Evolutionary conservation across 1,140 invertebrate genomes (phyloP), one percentile per base, ranked within the genome.

Genomic region (Lucilia sericata): DNA sequence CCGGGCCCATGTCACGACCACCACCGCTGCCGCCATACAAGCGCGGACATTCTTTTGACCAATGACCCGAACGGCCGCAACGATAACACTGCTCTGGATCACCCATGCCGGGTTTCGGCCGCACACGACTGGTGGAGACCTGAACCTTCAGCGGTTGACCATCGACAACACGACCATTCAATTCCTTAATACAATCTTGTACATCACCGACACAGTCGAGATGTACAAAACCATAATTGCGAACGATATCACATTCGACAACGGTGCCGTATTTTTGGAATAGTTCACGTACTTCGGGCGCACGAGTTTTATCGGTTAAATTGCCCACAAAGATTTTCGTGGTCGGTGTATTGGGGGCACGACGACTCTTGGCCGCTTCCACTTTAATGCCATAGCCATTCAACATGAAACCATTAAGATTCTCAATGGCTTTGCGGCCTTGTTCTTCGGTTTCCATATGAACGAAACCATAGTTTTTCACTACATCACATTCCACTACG

Each of bases 391-490:
- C 94, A 88, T 96, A 95, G 78, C 96, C 97, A 92, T 97, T 95
- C 88, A 98, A 94, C 87, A 96, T 91, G 88, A 96, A 94, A 86
- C 97, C 96, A 93, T 98, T 98, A 88, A 98, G 93, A 90, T 96
- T 97, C 92, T 97, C 96, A 91, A 98, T 98, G 74, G 97, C 97
- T 90, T 96, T 95, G 93, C 97, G 95, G 75, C 97, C 97, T 89
- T 96, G 95, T 88, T 96, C 94, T 91, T 97, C 96, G 92, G 96
- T 96, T 92, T 97, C 96, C 97, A 98, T 98, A 92, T 99, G 98
- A 91, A 98, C 97, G 94, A 99, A 99, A 88, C 97, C 97, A 95
- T 98, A 99, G 93, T 98, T 98, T 93, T 97, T 97, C 85, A 98
- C 96, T 88, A 98, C 96, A 93, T 98, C 98, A 92, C 97, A 98